Conservation (phyloP, 2,888 invertebrate species). For the Epirrhoe alternata region DNA sequence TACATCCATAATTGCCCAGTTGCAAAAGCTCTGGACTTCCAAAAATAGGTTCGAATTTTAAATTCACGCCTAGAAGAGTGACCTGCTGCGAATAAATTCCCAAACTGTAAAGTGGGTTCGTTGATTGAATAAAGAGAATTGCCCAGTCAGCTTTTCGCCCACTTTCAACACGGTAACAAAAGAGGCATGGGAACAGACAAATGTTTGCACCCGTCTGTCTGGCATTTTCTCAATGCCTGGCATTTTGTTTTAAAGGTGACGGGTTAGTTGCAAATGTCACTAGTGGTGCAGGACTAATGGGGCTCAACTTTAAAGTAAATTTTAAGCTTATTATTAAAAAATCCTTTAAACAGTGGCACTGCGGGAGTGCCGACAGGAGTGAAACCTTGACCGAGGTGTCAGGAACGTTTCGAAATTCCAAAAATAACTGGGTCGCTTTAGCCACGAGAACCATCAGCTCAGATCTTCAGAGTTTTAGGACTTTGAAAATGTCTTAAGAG, state of each 20-base stretch:
- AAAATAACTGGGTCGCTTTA: too few species aligned
- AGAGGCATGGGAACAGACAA: slow-evolving; percentile 47
- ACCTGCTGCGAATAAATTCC: slow-evolving; percentile 11
- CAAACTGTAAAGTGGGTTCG: slow-evolving; percentile 26
- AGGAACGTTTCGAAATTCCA: too few species aligned
- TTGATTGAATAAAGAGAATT: slow-evolving; percentile 47
- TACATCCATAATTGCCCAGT: background rate
- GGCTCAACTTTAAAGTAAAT: slow-evolving; percentile 7
- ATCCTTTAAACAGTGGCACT: too few species aligned
- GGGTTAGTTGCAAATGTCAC: slow-evolving; percentile 33
- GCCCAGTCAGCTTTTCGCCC: slow-evolving; percentile 50
- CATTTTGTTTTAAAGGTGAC: slow-evolving; percentile 52
- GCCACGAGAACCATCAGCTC: too few species aligned
- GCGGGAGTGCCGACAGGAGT: too few species aligned
- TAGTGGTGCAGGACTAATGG: slow-evolving; percentile 9
- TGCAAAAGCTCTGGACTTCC: background rate
- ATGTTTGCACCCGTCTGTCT: slow-evolving; percentile 59
- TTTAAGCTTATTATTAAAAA: too few species aligned
- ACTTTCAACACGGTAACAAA: slow-evolving; percentile 43
- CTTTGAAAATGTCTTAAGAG: too few species aligned
- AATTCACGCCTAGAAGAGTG: slow-evolving; percentile 13
- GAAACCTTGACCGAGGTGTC: too few species aligned
- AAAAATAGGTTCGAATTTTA: background rate
- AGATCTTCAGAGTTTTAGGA: too few species aligned
- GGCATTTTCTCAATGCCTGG: slow-evolving; percentile 59